Evolutionary conservation across 2,113 vertebrate species (phyloP).

Genomic region (Heterotis niloticus): DNA sequence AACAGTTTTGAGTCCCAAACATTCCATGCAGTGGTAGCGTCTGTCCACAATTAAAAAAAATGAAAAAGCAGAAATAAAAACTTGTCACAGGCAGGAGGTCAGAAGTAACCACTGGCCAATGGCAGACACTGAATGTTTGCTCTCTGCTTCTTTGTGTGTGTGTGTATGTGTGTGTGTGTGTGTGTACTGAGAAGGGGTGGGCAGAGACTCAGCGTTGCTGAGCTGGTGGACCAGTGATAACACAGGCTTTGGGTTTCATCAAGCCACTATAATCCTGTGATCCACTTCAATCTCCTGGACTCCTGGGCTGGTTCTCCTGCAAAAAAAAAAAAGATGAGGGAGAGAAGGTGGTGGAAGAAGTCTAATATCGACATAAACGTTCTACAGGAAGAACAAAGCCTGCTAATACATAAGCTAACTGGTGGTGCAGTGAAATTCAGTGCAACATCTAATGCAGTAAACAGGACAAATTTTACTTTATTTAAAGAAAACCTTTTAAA

Average conservation of each 20-base stretch:
- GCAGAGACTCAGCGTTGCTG: not conserved
- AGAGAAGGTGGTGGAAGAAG: not conserved
- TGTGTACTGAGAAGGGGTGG: not conserved
- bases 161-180: not conserved
- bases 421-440: not conserved
- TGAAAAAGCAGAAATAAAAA: not conserved
- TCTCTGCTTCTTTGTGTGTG: not conserved
- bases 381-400: not conserved
- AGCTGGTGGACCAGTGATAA: not conserved
- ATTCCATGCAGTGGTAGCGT: not conserved
- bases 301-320: slow-evolving; percentile 1
- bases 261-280: not conserved
- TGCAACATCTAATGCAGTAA: too few species aligned
- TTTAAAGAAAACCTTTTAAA: too few species aligned
- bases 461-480: too few species aligned
- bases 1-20: not conserved
- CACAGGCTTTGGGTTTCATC: not conserved
- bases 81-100: not conserved
- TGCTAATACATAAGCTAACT: not conserved
- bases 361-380: not conserved
- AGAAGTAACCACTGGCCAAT: not conserved
- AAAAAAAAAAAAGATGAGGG: not conserved
- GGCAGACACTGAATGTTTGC: not conserved
- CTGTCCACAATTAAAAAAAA: not conserved
- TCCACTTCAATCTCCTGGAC: slow-evolving; percentile 7